Evolutionary conservation across 2,888 invertebrate genomes (phyloP), one percentile per base, ranked within the genome.

Genomic region (Pachydiplax longipennis): DNA sequence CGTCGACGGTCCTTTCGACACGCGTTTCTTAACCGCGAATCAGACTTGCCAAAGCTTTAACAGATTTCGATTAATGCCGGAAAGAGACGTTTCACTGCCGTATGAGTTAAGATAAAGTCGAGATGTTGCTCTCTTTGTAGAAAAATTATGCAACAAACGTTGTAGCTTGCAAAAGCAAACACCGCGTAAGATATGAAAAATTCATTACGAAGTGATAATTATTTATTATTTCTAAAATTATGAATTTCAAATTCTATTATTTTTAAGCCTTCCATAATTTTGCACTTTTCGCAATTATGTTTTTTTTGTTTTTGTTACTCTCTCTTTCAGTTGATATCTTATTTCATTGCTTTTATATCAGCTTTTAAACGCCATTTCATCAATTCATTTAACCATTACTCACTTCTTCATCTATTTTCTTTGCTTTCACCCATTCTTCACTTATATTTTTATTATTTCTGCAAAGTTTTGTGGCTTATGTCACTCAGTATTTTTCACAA

Each of bases 371-470:
- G 18, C 18, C 53, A 53, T 53, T 53, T 18, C 53, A 18, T 18
- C 53, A 25, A 53, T 80, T 31, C 25, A 15, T 12, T 13, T 22
- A 53, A 40, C n/a, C 53, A 83, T 48, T 82, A 22, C 35, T 53
- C n/a, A 53, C 58, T 48, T 44, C 25, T 82, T 82, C 6, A 12
- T 53, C 8, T 82, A 10, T 83, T 13, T 48, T 13, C 53, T 44
- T 31, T 53, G 48, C 58, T n/a, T n/a, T 87, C 90, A n/a, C 15
- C 48, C 87, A 73, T 91, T 90, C 25, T 65, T 91, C 91, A 81
- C 22, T 31, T 91, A 73, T 90, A 37, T 73, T 90, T n/a, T n/a
- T 81, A 44, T 90, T 83, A 58, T 90, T 53, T 53, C 13, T 53
- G 53, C 18, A 44, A 10, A 10, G 10, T 53, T 53, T 53, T 18